phyloP scores from a whole-genome alignment of 2,888 invertebrate species.

The Acrobasis consociella region DNA sequence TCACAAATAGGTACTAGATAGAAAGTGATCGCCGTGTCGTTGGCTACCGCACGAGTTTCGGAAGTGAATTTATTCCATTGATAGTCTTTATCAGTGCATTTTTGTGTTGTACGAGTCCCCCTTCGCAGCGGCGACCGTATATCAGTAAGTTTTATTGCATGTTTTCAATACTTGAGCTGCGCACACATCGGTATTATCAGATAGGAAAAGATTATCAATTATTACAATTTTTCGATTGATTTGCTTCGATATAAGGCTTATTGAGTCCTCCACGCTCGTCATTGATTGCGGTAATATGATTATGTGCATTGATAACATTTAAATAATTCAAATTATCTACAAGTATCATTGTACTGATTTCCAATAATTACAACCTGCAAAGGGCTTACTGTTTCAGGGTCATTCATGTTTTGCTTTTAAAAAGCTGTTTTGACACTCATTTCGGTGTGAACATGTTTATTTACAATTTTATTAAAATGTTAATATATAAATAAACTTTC shows the following conservation, averaged over 20 bases:
- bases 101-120: slow-evolving; percentile 41
- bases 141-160: slow-evolving; percentile 50
- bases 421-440: slow-evolving; percentile 3
- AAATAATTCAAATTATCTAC: slow-evolving; percentile 7
- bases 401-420: too few species aligned
- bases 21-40: slow-evolving; percentile 45
- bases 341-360: slow-evolving; percentile 36
- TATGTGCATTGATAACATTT: slow-evolving; percentile 35
- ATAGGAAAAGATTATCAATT: not conserved
- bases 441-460: not conserved
- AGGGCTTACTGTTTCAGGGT: not conserved
- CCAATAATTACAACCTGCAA: slow-evolving; percentile 26
- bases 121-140: slow-evolving; percentile 41
- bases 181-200: not conserved
- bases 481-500: too few species aligned
- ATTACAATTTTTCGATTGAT: slow-evolving; percentile 24
- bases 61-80: slow-evolving; percentile 40
- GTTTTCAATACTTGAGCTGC: not conserved
- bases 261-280: slow-evolving; percentile 34
- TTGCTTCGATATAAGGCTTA: slow-evolving; percentile 26
- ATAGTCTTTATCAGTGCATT: slow-evolving; percentile 48
- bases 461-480: too few species aligned
- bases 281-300: slow-evolving; percentile 34
- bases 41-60: slow-evolving; percentile 39
- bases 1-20: too few species aligned